Evolutionary conservation across 1,140 invertebrate genomes (phyloP), one percentile per base, ranked within the genome.

Genomic region (Caenorhabditis latens): DNA sequence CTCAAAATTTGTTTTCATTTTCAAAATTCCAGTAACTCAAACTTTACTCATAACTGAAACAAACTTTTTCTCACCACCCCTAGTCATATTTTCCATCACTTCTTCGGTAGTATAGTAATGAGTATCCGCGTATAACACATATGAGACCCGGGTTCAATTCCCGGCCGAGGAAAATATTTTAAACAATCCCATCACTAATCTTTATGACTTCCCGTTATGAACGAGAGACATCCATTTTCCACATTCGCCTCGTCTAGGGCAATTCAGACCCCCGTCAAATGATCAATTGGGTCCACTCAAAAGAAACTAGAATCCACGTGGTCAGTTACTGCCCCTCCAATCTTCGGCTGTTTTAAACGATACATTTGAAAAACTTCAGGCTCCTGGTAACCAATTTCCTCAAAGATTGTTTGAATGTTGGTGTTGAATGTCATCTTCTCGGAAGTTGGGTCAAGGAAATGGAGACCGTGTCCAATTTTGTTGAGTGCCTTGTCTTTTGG

Each of bases 191-290:
- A 86, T n/a, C 86, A 94, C 1, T 95, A 95, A 89, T 95, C 95
- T 92, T 95, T 95, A 92, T 99, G 97, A 0, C 97, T 98, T 2
- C 96, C 96, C 61, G 95, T 95, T 2, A 96, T 95, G 91, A 98
- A 96, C 95, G 96, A 96, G 7, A 99, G 94, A 92, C 98, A 99
- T 9, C 98, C 97, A 92, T 99, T 99, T 91, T 98, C 95, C 13
- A 95, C 82, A 0, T 95, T 97, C 4, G 96, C 96, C 91, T 98
- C 96, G 90, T 99, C 97, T 1, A 99, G 93, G 4, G 98, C 96
- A 67, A 99, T 95, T 97, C 98, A 99, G 91, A 98, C 95, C 2
- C 97, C 97, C 16, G 97, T 93, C 19, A 94, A 0, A 95, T 94
- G 90, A 91, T 86, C 90, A 88, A 19, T 21, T 95, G 96, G 85